Evolutionary conservation across 2,797 vertebrate species (phyloP).

Genomic region (Eulemur mongoz): DNA sequence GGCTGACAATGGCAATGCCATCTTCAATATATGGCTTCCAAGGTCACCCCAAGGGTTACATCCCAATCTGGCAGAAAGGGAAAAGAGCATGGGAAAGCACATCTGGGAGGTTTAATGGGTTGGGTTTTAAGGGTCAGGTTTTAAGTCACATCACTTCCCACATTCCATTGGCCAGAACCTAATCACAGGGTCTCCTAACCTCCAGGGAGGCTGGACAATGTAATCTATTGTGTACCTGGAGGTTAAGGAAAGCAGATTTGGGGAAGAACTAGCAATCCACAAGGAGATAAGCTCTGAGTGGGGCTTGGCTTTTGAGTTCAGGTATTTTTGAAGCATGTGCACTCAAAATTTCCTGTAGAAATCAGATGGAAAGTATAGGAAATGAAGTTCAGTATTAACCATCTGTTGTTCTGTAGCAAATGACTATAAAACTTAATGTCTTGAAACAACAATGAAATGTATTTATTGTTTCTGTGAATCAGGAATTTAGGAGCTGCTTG

Average conservation of each 20-base stretch:
- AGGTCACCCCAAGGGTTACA: not conserved
- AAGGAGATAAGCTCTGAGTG: not conserved
- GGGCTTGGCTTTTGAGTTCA: not conserved
- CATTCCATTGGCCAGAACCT: not conserved
- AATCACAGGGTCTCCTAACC: not conserved
- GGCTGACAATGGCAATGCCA: not conserved
- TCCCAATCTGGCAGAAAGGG: not conserved
- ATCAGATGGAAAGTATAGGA: not conserved
- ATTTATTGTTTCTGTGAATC: not conserved
- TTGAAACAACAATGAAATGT: not conserved
- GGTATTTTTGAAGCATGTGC: not conserved
- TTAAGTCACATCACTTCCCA: not conserved
- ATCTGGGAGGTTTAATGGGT: not conserved
- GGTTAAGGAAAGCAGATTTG: not conserved
- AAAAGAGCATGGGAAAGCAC: not conserved
- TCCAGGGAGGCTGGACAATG: not conserved
- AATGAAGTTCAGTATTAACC: not conserved
- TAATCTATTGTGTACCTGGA: not conserved
- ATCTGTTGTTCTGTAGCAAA: not conserved
- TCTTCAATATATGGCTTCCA: not conserved
- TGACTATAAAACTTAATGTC: not conserved
- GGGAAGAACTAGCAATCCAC: not conserved
- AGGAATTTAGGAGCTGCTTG: not conserved
- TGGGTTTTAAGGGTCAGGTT: not conserved
- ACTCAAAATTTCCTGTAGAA: not conserved